Base-by-base conservation (phyloP, 2,797 vertebrate species). In the Pseudomugil tenellus region DNA sequence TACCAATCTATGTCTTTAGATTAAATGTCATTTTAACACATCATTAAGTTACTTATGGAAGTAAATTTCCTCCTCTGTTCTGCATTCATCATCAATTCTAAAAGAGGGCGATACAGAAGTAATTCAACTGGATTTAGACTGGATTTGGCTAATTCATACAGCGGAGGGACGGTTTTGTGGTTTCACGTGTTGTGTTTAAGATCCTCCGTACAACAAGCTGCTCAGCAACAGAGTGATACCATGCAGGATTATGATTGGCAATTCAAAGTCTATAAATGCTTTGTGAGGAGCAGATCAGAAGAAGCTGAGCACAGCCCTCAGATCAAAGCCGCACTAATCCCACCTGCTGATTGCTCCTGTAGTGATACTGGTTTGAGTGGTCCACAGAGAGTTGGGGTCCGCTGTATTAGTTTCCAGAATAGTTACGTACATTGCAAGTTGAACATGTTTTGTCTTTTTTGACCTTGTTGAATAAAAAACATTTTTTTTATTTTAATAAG, bases 281-380 rank as follows among this genome's bases (percentile, higher is more conserved):
- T 73, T 51, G 64, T 32, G 21, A 21, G 54, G 51, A 79, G 75
- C 70, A 70, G 77, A 85, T 87, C 74, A 84, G 71, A 70, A 37
- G 1, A 68, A 63, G 63, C 54, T 55, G 67, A 77, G 58, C 60
- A 39, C 26, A 39, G 58, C 68, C 46, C 54, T 70, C 12, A 7
- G 87, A 90, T 89, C 82, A 91, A 89, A 91, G 82, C 34, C 19
- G 32, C 63, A 55, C 58, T 77, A 70, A 84, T 86, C 69, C 77
- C 72, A 72, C 76, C 74, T 60, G 41, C 80, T 72, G 68, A 85
- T 74, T 77, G 83, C n/a, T 37, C 43, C 58, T 77, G 59, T 78
- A 74, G 80, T 58, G 59, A 58, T 76, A 46, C 85, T 78, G 75
- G 63, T 84, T 48, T 71, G 71, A 88, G 67, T 70, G 61, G 78